These are phyloP conservation scores for Rousettus madagascariensis DNA, from an alignment of 2,797 vertebrate genomes.

Conservation along the genomic window DNA sequence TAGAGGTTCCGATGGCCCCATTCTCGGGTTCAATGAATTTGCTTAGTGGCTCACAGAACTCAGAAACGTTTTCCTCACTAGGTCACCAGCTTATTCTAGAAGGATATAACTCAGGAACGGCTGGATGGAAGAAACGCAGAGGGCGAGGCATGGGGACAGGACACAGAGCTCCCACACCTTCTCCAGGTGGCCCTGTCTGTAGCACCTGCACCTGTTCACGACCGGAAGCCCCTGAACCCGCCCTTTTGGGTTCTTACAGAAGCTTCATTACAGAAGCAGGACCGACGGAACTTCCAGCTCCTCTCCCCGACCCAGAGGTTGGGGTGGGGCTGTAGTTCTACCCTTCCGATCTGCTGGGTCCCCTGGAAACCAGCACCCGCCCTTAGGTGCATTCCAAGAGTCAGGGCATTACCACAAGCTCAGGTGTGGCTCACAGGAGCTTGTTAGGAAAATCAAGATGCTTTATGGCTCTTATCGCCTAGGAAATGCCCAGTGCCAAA, in stretches of 20 bases:
- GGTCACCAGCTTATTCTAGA: not conserved
- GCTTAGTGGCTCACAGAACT: not conserved
- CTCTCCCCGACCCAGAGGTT: not conserved
- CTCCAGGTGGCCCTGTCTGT: rapidly evolving
- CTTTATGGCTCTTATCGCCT: not conserved
- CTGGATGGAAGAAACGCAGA: not conserved
- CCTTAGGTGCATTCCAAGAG: not conserved
- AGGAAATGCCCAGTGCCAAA: not conserved
- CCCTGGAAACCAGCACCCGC: not conserved
- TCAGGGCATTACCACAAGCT: not conserved
- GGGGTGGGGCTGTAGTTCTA: not conserved
- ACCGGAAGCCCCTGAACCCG: rapidly evolving
- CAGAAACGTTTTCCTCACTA: not conserved
- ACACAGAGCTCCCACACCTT: rapidly evolving
- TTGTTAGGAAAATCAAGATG: not conserved
- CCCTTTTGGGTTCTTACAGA: not conserved
- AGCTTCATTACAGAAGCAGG: rapidly evolving
- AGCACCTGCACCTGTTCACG: rapidly evolving
- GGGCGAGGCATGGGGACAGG: not conserved
- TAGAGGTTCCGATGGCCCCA: not conserved
- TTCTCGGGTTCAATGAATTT: not conserved
- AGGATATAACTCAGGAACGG: not conserved
- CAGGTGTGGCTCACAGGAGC: rapidly evolving
- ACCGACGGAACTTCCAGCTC: not conserved
- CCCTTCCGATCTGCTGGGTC: not conserved